Conservation (phyloP, 2,113 vertebrate genomes). For the Phainopepla nitens region DNA sequence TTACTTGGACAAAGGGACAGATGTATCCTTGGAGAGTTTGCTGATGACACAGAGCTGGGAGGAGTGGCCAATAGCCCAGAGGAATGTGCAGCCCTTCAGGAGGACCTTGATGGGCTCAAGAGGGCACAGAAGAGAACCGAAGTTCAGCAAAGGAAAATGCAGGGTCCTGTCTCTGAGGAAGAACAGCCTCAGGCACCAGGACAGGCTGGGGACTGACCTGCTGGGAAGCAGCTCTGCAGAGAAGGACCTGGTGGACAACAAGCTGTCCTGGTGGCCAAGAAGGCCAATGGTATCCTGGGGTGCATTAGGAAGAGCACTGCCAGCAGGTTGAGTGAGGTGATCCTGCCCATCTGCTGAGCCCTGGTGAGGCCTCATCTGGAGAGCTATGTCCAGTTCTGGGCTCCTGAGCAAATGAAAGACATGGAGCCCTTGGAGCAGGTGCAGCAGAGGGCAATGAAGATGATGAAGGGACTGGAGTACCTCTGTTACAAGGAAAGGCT, state of each 20-base stretch:
- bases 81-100: neutral
- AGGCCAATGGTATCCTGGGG: too few relatives aligned
- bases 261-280: neutral
- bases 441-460: neutral
- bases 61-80: neutral
- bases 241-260: neutral
- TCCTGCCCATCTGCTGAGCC: neutral
- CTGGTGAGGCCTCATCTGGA: neutral
- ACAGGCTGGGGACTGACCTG: neutral
- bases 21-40: neutral
- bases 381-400: neutral
- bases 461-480: neutral
- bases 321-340: neutral
- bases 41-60: neutral
- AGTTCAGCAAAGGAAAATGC: neutral
- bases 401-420: neutral
- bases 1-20: neutral
- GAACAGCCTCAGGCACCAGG: neutral
- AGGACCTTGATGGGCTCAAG: neutral
- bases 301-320: neutral
- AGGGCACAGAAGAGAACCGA: neutral
- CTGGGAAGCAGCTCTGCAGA: neutral
- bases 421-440: neutral
- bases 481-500: neutral
- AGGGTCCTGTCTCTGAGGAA: neutral